phyloP scores from a whole-genome alignment of 2,797 vertebrate genomes.

The Kryptopterus vitreolus region DNA sequence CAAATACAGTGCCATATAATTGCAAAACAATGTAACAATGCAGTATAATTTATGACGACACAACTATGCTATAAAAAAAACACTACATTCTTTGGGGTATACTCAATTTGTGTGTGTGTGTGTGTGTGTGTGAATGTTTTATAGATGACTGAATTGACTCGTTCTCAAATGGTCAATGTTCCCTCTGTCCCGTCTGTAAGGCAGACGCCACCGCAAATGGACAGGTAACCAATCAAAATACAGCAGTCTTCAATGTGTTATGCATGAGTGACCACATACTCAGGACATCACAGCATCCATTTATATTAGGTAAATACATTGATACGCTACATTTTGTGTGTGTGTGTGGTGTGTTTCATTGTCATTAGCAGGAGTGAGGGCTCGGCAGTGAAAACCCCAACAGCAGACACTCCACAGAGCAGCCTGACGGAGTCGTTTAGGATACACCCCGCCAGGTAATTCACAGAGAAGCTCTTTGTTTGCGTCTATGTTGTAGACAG shows the following conservation, averaged over 20 bases:
- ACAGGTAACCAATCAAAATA: constrained; percentile 72
- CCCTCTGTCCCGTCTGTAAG: constrained; percentile 61
- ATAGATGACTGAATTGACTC: constrained; percentile 85
- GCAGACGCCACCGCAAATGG: constrained; percentile 68
- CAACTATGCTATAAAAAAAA: too few relatives aligned
- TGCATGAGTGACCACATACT: neutral
- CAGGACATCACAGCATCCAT: neutral
- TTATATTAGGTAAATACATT: neutral
- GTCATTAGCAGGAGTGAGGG: constrained; percentile 73
- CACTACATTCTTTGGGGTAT: too few relatives aligned
- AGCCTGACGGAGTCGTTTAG: constrained; percentile 81
- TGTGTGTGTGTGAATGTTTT: constrained; percentile 9
- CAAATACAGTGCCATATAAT: neutral
- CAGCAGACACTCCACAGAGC: constrained; percentile 71
- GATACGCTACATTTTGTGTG: constrained; percentile 11
- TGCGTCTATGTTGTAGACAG: neutral
- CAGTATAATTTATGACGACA: too few relatives aligned
- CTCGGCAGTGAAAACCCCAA: constrained; percentile 55
- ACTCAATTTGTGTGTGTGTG: neutral
- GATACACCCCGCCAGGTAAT: constrained; percentile 80
- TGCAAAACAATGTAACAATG: too few relatives aligned
- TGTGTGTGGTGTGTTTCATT: constrained; percentile 10
- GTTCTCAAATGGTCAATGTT: constrained; percentile 70
- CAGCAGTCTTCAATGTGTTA: neutral
- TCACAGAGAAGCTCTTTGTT: too few relatives aligned